Conservation (phyloP, 2,888 invertebrate genomes). For the Micoletzkya japonica region DNA sequence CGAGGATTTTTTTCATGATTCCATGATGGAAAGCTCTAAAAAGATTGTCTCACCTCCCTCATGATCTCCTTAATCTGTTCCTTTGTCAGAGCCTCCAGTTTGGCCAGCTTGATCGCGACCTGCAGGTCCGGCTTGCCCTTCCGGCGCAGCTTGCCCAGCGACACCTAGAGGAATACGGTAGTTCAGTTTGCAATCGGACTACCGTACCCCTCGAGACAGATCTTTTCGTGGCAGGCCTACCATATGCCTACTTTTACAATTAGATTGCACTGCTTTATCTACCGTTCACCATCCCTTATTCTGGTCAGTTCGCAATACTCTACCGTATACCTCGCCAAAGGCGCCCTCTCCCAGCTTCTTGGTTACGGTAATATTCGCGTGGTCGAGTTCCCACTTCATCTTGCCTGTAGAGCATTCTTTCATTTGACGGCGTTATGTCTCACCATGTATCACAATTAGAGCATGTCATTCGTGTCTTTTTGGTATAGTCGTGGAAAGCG, state of each 20-base stretch:
- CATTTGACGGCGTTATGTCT: too few relatives aligned
- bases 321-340: conserved; percentile 50
- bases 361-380: conserved; percentile 44
- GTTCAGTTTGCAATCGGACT: too few relatives aligned
- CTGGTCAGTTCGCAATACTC: not conserved
- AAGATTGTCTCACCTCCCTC: conserved; percentile 31
- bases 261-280: conserved; percentile 32
- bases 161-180: too few relatives aligned
- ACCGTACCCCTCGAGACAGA: too few relatives aligned
- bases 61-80: conserved; percentile 51
- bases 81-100: conserved; percentile 43
- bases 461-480: too few relatives aligned
- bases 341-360: conserved; percentile 56
- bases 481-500: too few relatives aligned
- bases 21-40: not conserved
- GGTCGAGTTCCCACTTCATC: conserved; percentile 49
- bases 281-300: too few relatives aligned
- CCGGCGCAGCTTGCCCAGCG: conserved; percentile 28
- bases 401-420: too few relatives aligned
- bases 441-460: too few relatives aligned
- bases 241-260: too few relatives aligned
- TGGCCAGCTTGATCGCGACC: conserved; percentile 44
- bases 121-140: conserved; percentile 28
- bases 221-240: too few relatives aligned
- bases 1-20: not conserved